phyloP scores from a whole-genome alignment of 2,888 invertebrate genomes.

The Zygogramma bicolorata region DNA sequence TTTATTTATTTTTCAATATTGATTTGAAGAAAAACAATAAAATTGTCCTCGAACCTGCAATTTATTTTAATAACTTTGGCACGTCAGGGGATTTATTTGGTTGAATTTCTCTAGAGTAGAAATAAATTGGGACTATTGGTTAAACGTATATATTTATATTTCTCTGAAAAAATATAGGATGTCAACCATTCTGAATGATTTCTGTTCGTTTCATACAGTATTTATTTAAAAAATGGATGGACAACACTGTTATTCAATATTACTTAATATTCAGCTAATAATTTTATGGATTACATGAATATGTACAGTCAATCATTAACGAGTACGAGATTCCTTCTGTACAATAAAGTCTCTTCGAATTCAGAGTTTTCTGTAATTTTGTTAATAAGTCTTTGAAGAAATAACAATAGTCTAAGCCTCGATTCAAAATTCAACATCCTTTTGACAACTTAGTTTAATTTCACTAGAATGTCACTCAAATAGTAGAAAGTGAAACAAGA shows the following conservation, averaged over 20 bases:
- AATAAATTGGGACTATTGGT: too few relatives aligned
- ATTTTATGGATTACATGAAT: conserved; percentile 43
- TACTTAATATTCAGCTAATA: conserved; percentile 47
- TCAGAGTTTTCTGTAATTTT: background rate
- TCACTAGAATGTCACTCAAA: background rate
- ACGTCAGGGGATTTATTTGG: too few relatives aligned
- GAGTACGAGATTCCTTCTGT: conserved; percentile 33
- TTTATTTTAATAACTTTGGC: too few relatives aligned
- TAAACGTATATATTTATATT: too few relatives aligned
- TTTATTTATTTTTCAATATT: too few relatives aligned
- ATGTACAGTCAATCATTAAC: conserved; percentile 34
- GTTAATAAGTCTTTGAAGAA: background rate
- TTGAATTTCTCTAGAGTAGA: too few relatives aligned
- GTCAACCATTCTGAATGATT: conserved; percentile 5
- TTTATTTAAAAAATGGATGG: conserved; percentile 55
- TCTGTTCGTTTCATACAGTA: conserved; percentile 17
- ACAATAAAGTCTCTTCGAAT: conserved; percentile 29
- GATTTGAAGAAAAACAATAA: too few relatives aligned
- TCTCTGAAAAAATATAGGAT: too few relatives aligned
- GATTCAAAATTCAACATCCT: background rate
- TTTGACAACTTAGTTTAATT: background rate
- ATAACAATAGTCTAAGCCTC: background rate
- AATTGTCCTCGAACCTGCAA: too few relatives aligned
- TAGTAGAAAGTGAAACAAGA: background rate
- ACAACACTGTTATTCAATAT: conserved; percentile 48